Evolutionary conservation across 1,140 invertebrate genomes (phyloP).

Genomic region (Pseudomyrmex pallidus): DNA sequence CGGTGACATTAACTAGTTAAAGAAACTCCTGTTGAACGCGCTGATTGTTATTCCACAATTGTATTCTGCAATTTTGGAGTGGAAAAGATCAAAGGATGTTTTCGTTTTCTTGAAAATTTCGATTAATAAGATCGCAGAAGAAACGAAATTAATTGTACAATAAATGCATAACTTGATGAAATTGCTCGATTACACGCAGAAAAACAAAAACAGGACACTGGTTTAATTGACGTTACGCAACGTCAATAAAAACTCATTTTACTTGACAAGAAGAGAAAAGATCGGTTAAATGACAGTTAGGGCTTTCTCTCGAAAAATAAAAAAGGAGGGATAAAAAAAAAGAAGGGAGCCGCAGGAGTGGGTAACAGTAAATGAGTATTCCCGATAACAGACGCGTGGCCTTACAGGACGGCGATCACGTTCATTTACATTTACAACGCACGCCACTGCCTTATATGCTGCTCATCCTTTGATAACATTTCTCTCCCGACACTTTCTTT

Average conservation of each 20-base stretch:
- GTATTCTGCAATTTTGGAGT: not conserved
- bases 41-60: not conserved
- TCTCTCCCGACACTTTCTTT: slow-evolving; percentile 73
- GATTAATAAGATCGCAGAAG: no score
- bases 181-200: not conserved
- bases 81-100: not conserved
- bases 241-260: slow-evolving; percentile 44
- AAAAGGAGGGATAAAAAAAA: not conserved
- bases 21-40: not conserved
- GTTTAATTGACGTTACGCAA: slow-evolving; percentile 27
- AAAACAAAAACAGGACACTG: not conserved
- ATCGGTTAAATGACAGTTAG: slow-evolving; percentile 7
- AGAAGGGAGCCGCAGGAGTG: not conserved
- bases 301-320: slow-evolving; percentile 45
- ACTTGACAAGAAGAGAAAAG: not conserved
- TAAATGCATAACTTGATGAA: slow-evolving; percentile 10
- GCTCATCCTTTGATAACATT: slow-evolving; percentile 78
- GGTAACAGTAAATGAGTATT: slow-evolving; percentile 60
- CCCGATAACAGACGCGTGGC: slow-evolving; percentile 78
- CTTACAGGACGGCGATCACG: slow-evolving; percentile 77
- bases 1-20: not conserved
- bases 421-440: slow-evolving; percentile 82
- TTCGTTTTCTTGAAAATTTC: not conserved
- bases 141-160: not conserved
- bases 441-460: slow-evolving; percentile 77